These are phyloP conservation scores for Leptosomus discolor DNA, from an alignment of 2,113 vertebrate species.

Conservation along the genomic window DNA sequence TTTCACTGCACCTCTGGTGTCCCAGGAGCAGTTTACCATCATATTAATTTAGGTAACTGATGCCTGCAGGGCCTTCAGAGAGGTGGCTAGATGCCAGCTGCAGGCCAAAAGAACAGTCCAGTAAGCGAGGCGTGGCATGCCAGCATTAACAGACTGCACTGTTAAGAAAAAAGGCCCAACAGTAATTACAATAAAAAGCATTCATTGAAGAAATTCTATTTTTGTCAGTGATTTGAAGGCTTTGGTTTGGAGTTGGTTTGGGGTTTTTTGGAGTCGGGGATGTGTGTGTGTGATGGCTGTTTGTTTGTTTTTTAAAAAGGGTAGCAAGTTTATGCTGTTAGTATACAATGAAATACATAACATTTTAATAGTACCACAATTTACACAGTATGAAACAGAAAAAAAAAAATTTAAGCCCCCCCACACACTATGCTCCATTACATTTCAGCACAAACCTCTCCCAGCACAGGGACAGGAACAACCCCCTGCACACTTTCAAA, in stretches of 20 bases:
- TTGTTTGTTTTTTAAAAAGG: neutral
- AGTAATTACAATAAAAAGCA: neutral
- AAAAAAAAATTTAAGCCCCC: neutral
- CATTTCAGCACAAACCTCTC: neutral
- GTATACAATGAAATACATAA: neutral
- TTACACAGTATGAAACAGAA: neutral
- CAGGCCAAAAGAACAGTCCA: neutral
- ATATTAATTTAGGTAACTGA: fast-evolving
- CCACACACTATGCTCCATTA: neutral
- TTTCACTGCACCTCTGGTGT: neutral
- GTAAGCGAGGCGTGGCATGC: neutral
- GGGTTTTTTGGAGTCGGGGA: neutral
- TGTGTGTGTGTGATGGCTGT: neutral
- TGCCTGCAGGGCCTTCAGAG: neutral
- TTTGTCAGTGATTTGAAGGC: neutral
- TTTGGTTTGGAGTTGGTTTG: neutral
- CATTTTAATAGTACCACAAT: neutral
- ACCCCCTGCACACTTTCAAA: neutral
- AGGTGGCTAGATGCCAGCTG: neutral
- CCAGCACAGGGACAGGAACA: neutral
- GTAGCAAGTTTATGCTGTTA: neutral
- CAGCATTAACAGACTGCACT: neutral
- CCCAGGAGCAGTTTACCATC: neutral
- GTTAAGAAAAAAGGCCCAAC: neutral
- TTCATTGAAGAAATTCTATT: neutral